A percentile compares a stretch with the other conserved stretches of the same genome.
These are phyloP conservation scores for Acrobeloides nanus DNA, from an alignment of 2,888 invertebrate genomes.

Conservation along the genomic window DNA sequence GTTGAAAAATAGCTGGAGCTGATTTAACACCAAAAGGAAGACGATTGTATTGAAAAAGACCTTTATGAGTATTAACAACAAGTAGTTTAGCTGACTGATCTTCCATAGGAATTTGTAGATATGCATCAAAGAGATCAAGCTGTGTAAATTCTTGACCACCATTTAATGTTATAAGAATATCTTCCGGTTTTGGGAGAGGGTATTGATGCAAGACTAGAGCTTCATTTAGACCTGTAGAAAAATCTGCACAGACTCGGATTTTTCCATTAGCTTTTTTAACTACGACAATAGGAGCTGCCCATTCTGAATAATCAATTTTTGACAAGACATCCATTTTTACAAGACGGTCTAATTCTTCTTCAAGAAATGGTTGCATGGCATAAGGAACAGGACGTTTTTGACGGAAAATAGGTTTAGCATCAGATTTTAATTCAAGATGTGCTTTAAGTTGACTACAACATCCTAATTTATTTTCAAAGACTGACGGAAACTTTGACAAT, in stretches of 20 bases:
- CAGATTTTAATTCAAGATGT: conserved; percentile 10
- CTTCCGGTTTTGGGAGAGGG: conserved; percentile 31
- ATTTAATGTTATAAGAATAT: conserved; percentile 22
- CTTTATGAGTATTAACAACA: conserved; percentile 29
- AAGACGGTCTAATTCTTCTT: conserved; percentile 27
- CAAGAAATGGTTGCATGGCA: conserved; percentile 13
- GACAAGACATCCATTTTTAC: conserved; percentile 15
- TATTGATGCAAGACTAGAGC: conserved; percentile 22
- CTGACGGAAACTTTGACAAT: too few relatives aligned
- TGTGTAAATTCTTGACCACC: conserved; percentile 24
- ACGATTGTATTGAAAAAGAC: conserved; percentile 27
- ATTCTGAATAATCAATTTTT: conserved; percentile 16
- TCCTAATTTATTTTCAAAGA: conserved; percentile 16
- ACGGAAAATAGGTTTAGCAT: conserved; percentile 21
- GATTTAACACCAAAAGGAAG: conserved; percentile 33
- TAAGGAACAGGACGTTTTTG: conserved; percentile 24
- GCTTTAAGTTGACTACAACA: conserved; percentile 14
- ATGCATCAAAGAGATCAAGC: conserved; percentile 32
- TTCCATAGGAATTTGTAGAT: conserved; percentile 26
- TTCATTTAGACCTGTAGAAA: conserved; percentile 23
- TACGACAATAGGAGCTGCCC: conserved; percentile 31
- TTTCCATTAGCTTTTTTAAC: conserved; percentile 23
- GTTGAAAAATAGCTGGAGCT: conserved; percentile 34
- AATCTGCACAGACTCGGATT: conserved; percentile 27
- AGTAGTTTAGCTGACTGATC: conserved; percentile 18